Conservation (phyloP, 2,113 vertebrate genomes). For the Stegastes partitus region DNA sequence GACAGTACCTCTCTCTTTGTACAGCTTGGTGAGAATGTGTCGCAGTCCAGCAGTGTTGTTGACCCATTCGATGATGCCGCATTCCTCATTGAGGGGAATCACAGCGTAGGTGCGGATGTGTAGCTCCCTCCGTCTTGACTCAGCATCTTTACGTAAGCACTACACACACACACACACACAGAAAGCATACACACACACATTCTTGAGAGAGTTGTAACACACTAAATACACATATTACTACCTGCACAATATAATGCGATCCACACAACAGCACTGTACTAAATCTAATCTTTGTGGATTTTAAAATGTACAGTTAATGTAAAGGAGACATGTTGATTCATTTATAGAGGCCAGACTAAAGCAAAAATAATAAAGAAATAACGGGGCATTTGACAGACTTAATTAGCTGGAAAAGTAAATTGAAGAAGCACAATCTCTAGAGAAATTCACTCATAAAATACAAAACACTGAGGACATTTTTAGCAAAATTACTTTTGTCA, state of each 20-base stretch:
- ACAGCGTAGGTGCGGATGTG: slow-evolving; percentile 97
- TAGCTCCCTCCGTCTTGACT: slow-evolving; percentile 94
- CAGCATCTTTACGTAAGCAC: slow-evolving; percentile 97
- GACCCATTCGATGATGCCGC: slow-evolving; percentile 98
- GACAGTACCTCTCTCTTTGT: slow-evolving; percentile 94
- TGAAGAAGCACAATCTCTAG: too few species aligned
- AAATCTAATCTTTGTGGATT: too few species aligned
- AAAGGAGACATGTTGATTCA: background rate
- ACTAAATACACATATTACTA: too few species aligned
- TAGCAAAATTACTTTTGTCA: too few species aligned
- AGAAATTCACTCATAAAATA: too few species aligned
- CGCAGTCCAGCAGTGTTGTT: slow-evolving; percentile 96
- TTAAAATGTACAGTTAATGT: too few species aligned
- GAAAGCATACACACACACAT: background rate
- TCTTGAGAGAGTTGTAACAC: background rate
- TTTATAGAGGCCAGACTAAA: background rate
- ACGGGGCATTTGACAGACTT: too few species aligned
- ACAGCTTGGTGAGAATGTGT: slow-evolving; percentile 95
- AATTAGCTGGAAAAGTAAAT: too few species aligned
- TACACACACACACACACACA: slow-evolving; percentile 73
- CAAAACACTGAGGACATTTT: too few species aligned
- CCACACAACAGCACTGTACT: background rate
- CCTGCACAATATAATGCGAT: background rate
- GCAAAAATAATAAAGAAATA: too few species aligned
- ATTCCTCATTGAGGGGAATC: slow-evolving; percentile 97